Percentiles rank a stretch among this genome's conserved stretches.
Conservation (phyloP, 1,140 invertebrate genomes). For the Druon quercuslanigerum region DNA sequence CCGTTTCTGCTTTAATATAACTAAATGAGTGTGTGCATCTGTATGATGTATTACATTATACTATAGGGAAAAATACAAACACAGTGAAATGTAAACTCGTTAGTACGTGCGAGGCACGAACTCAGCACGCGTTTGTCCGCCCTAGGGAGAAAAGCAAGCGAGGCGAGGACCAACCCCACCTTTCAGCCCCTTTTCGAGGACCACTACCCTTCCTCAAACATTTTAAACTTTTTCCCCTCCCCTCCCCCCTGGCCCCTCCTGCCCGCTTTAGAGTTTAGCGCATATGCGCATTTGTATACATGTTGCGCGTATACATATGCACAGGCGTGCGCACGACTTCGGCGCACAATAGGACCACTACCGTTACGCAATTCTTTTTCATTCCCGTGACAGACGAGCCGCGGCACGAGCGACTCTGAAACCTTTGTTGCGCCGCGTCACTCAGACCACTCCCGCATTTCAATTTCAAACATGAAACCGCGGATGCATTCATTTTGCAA, state of each 20-base stretch:
- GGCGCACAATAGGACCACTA: constrained; percentile 51
- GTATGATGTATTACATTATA: not conserved
- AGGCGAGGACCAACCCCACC: constrained; percentile 47
- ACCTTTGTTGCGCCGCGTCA: constrained; percentile 51
- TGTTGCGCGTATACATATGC: constrained; percentile 44
- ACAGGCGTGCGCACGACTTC: constrained; percentile 45
- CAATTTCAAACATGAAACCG: constrained; percentile 49
- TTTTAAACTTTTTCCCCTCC: constrained; percentile 69
- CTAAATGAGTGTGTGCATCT: not conserved
- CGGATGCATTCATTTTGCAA: constrained; percentile 46
- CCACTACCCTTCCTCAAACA: constrained; percentile 66
- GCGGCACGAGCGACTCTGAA: constrained; percentile 47
- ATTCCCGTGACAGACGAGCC: constrained; percentile 58
- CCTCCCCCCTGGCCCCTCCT: constrained; percentile 40
- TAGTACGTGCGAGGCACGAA: constrained; percentile 48
- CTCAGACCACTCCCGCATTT: constrained; percentile 6
- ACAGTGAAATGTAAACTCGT: constrained; percentile 20
- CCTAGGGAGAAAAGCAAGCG: constrained; percentile 39
- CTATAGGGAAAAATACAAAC: constrained; percentile 23
- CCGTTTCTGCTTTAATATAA: constrained; percentile 50
- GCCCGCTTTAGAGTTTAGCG: constrained; percentile 30
- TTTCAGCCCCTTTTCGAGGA: constrained; percentile 39
- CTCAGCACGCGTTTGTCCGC: constrained; percentile 58
- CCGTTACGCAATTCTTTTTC: constrained; percentile 68
- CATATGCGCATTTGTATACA: constrained; percentile 44